phyloP scores from a whole-genome alignment of 2,797 vertebrate genomes.

The Hemibagrus guttatus region DNA sequence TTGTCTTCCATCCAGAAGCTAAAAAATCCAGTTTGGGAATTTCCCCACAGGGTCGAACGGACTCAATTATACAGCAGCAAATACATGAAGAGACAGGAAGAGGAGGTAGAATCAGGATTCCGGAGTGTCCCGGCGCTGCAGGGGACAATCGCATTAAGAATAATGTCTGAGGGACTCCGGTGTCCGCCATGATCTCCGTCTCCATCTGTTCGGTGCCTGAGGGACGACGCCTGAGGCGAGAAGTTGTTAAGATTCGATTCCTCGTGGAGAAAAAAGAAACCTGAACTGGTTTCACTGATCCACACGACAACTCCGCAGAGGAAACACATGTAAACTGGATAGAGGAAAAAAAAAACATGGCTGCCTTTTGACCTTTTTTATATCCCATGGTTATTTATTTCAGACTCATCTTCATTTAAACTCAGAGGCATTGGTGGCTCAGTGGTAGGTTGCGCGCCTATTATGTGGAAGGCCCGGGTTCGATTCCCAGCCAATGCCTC shows the following conservation, averaged over 20 bases:
- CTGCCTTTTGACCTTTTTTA: neutral
- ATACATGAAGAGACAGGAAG: neutral
- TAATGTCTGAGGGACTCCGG: neutral
- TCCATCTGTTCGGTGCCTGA: neutral
- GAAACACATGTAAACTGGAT: neutral
- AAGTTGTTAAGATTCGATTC: slow-evolving; percentile 28
- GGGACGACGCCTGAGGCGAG: neutral
- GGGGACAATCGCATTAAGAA: neutral
- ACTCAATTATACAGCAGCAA: neutral
- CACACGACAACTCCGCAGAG: neutral
- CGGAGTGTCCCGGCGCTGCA: neutral
- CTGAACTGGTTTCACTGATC: neutral
- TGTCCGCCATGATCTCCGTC: neutral
- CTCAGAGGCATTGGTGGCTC: too few relatives aligned
- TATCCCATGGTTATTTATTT: neutral
- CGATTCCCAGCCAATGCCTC: too few relatives aligned
- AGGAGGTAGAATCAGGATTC: neutral
- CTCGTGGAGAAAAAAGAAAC: slow-evolving; percentile 3
- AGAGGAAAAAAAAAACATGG: neutral
- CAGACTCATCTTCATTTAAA: neutral
- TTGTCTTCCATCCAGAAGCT: slow-evolving; percentile 15
- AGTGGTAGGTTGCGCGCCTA: too few relatives aligned
- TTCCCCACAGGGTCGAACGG: neutral
- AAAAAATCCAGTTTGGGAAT: slow-evolving; percentile 11
- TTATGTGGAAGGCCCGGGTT: too few relatives aligned